Conservation (phyloP, 1,140 invertebrate species). For the Pachypsylla venusta region DNA sequence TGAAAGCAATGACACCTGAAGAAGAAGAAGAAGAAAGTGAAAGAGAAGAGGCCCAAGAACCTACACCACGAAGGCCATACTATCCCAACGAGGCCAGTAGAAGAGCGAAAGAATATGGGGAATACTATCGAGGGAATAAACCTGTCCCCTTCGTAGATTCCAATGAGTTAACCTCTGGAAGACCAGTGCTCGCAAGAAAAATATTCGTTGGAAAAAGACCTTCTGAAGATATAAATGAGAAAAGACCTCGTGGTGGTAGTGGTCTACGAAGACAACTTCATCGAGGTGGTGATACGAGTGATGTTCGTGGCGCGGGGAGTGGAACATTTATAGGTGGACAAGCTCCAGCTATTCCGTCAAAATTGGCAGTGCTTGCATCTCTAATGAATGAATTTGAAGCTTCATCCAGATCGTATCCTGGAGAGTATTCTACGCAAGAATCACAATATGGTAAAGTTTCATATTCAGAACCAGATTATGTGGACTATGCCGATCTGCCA, state of each 20-base stretch:
- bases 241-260: slow-evolving; percentile 34
- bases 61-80: background rate
- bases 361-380: slow-evolving; percentile 35
- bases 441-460: slow-evolving; percentile 23
- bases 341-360: slow-evolving; percentile 36
- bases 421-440: slow-evolving; percentile 48
- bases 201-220: slow-evolving; percentile 34
- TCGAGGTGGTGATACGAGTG: slow-evolving; percentile 15
- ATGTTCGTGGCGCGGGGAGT: slow-evolving; percentile 25
- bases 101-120: slow-evolving; percentile 34
- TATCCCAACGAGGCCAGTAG: background rate
- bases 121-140: slow-evolving; percentile 28
- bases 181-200: slow-evolving; percentile 19
- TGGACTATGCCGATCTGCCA: slow-evolving; percentile 21
- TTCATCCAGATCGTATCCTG: slow-evolving; percentile 45
- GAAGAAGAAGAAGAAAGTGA: background rate
- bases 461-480: slow-evolving; percentile 21
- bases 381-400: slow-evolving; percentile 26
- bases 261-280: slow-evolving; percentile 39
- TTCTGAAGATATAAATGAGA: slow-evolving; percentile 30
- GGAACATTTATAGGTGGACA: slow-evolving; percentile 31
- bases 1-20: background rate
- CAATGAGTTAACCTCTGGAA: slow-evolving; percentile 19
- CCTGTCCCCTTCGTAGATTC: slow-evolving; percentile 13
- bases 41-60: background rate